Conservation (phyloP, 2,797 vertebrate species). For the Darevskia nairensis region DNA sequence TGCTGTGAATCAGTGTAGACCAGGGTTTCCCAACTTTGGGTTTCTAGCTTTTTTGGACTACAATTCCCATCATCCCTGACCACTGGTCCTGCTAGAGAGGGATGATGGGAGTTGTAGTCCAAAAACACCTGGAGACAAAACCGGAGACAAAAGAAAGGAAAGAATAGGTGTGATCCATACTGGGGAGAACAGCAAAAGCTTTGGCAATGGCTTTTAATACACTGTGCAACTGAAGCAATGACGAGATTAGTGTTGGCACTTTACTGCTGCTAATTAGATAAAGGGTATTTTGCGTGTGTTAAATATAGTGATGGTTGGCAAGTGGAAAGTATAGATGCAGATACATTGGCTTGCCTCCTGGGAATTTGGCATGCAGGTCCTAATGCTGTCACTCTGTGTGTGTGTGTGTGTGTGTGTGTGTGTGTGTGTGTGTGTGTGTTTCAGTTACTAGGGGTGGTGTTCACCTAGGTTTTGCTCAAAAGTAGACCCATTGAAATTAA, state of each 20-base stretch:
- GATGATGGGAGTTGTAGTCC: too few relatives aligned
- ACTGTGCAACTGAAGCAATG: rapidly evolving
- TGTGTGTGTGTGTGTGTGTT: rapidly evolving
- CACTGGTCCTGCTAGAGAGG: too few relatives aligned
- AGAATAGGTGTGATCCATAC: rapidly evolving
- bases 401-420: background rate
- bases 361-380: background rate
- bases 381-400: background rate
- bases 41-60: too few relatives aligned
- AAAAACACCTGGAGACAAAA: too few relatives aligned
- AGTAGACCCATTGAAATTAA: too few relatives aligned
- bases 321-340: background rate
- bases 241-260: rapidly evolving
- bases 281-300: background rate
- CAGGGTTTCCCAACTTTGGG: too few relatives aligned
- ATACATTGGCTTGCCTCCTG: too few relatives aligned
- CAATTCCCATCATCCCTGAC: too few relatives aligned
- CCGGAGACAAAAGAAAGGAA: background rate
- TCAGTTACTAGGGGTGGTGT: background rate
- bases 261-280: conserved; percentile 12
- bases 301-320: background rate
- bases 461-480: too few relatives aligned
- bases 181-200: background rate
- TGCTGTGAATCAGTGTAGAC: too few relatives aligned
- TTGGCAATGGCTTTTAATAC: background rate